Evolutionary conservation across 1,140 invertebrate genomes (phyloP), one percentile per base, ranked within the genome.

Genomic region (Drosophila repletoides): DNA sequence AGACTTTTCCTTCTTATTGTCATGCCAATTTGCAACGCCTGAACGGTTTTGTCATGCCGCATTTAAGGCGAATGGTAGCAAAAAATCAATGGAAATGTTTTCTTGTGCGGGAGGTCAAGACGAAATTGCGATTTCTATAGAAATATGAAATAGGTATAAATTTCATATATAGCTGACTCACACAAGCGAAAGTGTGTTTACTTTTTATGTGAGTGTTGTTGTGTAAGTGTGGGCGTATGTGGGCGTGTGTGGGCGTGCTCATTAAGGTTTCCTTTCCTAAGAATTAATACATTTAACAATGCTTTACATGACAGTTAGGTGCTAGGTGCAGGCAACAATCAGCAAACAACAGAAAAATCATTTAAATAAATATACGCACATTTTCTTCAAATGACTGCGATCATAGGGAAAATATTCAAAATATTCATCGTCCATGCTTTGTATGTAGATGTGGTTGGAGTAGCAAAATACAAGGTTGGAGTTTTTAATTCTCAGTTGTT

Each of bases 401-500:
- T 86, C 80, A 86, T 84, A 86, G 7, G 80, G 80, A 72, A 86
- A 84, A 80, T 86, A 86, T 46, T 84, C 80, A 51, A 72, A 86
- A 68, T 84, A 84, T 66, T 84, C 80, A 86, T 84, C 80, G 80
- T 86, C 80, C 80, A 84, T 84, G 33, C 4, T 29, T 14, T 40
- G 14, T 41, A 7, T n/a, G 1, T 56, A 22, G 4, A 24, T 12
- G 26, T 3, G 4, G 28, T 15, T 24, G 1, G n/a, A n/a, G n/a
- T n/a, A n/a, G n/a, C n/a, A n/a, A n/a, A 7, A 19, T 41, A 41
- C 26, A 24, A 7, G 9, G 46, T 33, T 29, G 3, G 5, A n/a
- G n/a, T n/a, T 33, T 41, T 48, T 17, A 26, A 51, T n/a, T 58
- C 14, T 33, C 17, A n/a, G 0, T 33, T 12, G 56, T 83, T 73